Evolutionary conservation across 2,888 invertebrate genomes (phyloP).

Genomic region (Priapulus caudatus): DNA sequence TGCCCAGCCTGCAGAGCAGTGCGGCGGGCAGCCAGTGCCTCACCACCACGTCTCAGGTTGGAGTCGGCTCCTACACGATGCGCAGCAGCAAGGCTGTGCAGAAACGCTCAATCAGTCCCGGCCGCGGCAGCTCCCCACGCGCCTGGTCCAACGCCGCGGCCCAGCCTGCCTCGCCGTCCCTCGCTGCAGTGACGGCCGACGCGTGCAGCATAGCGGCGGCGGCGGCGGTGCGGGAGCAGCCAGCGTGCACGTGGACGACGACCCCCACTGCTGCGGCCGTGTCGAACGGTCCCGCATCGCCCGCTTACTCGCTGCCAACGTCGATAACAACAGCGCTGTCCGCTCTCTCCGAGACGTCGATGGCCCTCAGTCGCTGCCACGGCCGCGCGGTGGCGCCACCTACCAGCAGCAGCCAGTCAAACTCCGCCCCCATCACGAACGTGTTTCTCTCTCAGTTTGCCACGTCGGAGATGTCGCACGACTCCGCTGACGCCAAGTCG

Average conservation of each 20-base stretch:
- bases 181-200: no score
- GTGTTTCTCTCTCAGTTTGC: slow-evolving; percentile 27
- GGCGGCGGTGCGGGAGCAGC: no score
- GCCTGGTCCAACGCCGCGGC: no score
- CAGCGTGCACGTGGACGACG: background rate
- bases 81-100: background rate
- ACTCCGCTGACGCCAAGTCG: slow-evolving; percentile 24
- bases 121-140: background rate
- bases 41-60: slow-evolving; percentile 66
- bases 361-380: slow-evolving; percentile 21
- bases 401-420: slow-evolving; percentile 26
- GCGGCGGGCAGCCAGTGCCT: slow-evolving; percentile 63
- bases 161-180: no score
- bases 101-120: background rate
- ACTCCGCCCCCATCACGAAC: slow-evolving; percentile 42
- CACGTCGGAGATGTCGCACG: slow-evolving; percentile 27
- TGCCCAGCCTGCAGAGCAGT: slow-evolving; percentile 31
- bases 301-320: no score
- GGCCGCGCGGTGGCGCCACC: slow-evolving; percentile 31
- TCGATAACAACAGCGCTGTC: no score
- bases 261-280: background rate
- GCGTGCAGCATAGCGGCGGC: no score
- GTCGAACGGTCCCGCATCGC: no score
- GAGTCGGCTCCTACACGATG: background rate
- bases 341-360: slow-evolving; percentile 27